Evolutionary conservation across 1,140 invertebrate genomes (phyloP).

Genomic region (Neomicropteryx cornuta): DNA sequence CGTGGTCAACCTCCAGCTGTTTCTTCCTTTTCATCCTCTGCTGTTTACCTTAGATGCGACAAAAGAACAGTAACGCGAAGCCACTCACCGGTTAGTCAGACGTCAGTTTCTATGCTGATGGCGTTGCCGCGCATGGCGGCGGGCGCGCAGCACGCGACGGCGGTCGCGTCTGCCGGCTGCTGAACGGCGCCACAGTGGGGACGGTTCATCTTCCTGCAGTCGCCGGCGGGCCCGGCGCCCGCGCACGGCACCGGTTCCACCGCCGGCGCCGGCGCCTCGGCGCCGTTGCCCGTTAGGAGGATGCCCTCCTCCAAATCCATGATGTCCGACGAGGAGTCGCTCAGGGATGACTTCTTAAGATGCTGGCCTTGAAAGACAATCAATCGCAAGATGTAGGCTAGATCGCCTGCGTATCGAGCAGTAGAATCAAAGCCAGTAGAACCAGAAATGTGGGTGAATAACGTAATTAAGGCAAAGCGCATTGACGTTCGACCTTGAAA

Average conservation of each 20-base stretch:
- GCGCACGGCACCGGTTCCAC: constrained; percentile 8
- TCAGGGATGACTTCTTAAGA: constrained; percentile 82
- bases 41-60: too few species aligned
- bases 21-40: too few species aligned
- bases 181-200: too few species aligned
- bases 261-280: constrained; percentile 7
- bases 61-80: too few species aligned
- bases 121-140: constrained; percentile 76
- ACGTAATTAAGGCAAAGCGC: not conserved
- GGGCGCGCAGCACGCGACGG: not conserved
- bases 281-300: not conserved
- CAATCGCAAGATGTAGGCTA: constrained; percentile 6
- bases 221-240: constrained; percentile 53
- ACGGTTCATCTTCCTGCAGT: constrained; percentile 61
- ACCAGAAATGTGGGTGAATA: not conserved
- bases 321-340: constrained; percentile 89
- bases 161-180: not conserved
- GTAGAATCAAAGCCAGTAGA: not conserved
- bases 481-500: too few species aligned
- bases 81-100: constrained; percentile 86
- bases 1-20: too few species aligned
- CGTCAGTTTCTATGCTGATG: constrained; percentile 92
- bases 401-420: not conserved
- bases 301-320: constrained; percentile 83
- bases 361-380: constrained; percentile 57